phyloP scores from a whole-genome alignment of 1,140 invertebrate species.

The Drosophila insularis region DNA sequence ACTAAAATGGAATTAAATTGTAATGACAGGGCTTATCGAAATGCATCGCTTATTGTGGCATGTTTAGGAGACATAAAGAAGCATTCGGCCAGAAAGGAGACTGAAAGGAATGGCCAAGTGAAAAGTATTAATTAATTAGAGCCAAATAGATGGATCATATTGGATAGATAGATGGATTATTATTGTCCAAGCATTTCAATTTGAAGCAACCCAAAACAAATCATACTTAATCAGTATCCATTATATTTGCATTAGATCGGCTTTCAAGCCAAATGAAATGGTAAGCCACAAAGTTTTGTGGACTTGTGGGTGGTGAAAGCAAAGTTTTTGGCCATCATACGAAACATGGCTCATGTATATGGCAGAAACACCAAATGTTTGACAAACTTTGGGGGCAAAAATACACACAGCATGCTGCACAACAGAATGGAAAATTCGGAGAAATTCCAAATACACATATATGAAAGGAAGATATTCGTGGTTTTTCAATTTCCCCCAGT shows the following conservation, averaged over 20 bases:
- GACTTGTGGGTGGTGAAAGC: background rate
- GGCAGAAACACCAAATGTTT: slow-evolving; percentile 54
- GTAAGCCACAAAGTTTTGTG: slow-evolving; percentile 35
- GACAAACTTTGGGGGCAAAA: slow-evolving; percentile 21
- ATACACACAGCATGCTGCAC: slow-evolving; percentile 12
- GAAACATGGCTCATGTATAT: slow-evolving; percentile 31
- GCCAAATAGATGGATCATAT: background rate
- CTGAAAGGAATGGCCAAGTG: background rate
- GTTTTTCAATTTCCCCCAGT: slow-evolving; percentile 8
- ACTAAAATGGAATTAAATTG: slow-evolving; percentile 37
- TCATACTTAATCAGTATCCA: slow-evolving; percentile 40
- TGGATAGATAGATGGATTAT: slow-evolving; percentile 9
- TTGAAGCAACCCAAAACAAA: slow-evolving; percentile 11
- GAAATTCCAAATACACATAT: background rate
- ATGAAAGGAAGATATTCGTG: background rate
- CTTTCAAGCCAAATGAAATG: slow-evolving; percentile 8
- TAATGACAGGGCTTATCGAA: slow-evolving; percentile 46
- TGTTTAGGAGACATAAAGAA: slow-evolving; percentile 19
- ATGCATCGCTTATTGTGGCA: slow-evolving; percentile 44
- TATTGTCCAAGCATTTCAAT: background rate
- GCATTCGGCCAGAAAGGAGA: background rate
- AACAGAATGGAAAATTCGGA: background rate
- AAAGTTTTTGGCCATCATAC: slow-evolving; percentile 40
- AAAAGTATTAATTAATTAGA: slow-evolving; percentile 38
- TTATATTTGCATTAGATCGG: slow-evolving; percentile 59